phyloP scores from a whole-genome alignment of 2,888 invertebrate genomes.

The Eueremaeus valkanovi region DNA sequence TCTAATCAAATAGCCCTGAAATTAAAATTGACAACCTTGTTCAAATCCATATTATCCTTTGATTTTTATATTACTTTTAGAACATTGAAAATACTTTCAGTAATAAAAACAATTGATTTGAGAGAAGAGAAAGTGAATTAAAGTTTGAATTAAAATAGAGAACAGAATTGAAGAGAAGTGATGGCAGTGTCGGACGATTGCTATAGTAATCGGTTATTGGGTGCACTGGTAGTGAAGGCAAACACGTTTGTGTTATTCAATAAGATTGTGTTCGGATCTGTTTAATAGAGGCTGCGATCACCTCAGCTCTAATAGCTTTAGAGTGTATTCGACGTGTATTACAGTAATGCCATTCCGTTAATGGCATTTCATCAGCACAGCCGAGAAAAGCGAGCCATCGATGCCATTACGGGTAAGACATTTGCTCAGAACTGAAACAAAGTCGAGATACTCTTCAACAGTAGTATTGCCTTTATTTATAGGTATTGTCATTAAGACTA shows the following conservation, averaged over 20 bases:
- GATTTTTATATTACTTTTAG: no score
- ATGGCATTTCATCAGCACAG: constrained; percentile 28
- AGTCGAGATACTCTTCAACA: constrained; percentile 1
- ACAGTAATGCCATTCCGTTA: constrained; percentile 4
- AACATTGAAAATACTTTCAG: no score
- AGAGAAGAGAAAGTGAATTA: background rate
- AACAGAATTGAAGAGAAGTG: background rate
- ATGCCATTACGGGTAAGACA: constrained; percentile 28
- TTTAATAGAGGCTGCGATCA: background rate
- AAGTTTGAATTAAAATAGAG: background rate
- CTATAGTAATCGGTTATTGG: no score
- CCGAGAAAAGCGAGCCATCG: constrained; percentile 8
- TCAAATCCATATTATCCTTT: no score
- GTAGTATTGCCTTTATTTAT: constrained; percentile 26
- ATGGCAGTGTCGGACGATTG: background rate
- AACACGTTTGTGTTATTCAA: background rate
- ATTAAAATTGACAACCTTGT: no score
- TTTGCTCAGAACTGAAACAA: constrained; percentile 18
- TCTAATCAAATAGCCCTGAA: no score
- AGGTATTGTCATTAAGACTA: constrained; percentile 35
- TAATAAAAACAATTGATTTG: no score
- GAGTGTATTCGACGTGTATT: background rate
- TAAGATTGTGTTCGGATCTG: background rate
- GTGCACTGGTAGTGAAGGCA: no score
- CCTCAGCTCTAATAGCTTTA: background rate